Base-by-base conservation (phyloP, 2,113 vertebrate genomes). In the Mungos mungo region DNA sequence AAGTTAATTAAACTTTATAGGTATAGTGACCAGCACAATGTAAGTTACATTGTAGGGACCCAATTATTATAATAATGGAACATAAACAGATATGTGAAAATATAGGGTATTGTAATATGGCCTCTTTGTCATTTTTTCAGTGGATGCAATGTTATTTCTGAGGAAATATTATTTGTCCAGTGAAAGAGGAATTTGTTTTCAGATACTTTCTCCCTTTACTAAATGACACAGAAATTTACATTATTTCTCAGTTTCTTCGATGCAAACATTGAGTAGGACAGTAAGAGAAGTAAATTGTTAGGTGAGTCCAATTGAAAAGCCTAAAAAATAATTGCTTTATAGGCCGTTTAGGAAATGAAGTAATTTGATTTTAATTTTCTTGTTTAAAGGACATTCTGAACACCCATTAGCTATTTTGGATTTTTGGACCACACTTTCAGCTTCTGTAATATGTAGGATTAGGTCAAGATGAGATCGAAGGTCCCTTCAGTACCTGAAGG, bases 1-100 rank as follows among this genome's bases (percentile, higher is more conserved):
- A 91, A 90, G 92, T 90, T 93, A 94, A 96, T 91, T 92, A 92
- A 97, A 94, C 33, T 65, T 94, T 23, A 79, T 25, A 83, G 85
- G 93, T 80, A 94, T 9, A 85, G 82, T 72, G 54, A 82, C 60
- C 89, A 69, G 63, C 11, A 25, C 18, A 74, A 27, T 52, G 12
- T 85, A 80, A 63, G 54, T 90, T 88, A 96, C 50, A 33, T 76
- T 87, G 31, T 47, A 93, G 65, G 19, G 25, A 82, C 7, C 23
- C 29, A 80, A 92, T 96, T 86, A 94, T 38, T 82, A 95, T 92
- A 94, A 92, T 76, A 95, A 92, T 82, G 13, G 35, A 72, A 86
- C 47, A 83, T 74, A 88, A 90, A 80, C 35, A 90, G 52, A 31
- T 60, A 90, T 72, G 65, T 92, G 52, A 94, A 96, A 96, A 83